Percentiles rank a stretch among this genome's conserved stretches.
These are phyloP conservation scores for Centroberyx gerrardi DNA, from an alignment of 2,797 vertebrate species.

Conservation along the genomic window DNA sequence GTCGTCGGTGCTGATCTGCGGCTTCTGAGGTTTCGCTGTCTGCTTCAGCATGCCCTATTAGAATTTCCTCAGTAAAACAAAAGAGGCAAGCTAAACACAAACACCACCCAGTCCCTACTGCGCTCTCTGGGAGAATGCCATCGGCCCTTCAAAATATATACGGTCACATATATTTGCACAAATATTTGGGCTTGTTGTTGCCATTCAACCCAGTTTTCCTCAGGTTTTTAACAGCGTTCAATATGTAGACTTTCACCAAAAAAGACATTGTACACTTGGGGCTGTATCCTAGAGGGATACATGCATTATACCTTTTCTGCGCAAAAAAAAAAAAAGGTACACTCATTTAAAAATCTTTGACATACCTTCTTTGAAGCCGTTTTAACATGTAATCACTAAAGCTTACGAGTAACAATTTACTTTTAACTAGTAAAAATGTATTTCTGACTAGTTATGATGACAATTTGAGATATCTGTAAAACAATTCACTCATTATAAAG, in stretches of 20 bases:
- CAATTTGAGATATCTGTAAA: too few relatives aligned
- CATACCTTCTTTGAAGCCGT: conserved; percentile 1
- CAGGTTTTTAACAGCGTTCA: background rate
- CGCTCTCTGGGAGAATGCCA: conserved; percentile 20
- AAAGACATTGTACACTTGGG: background rate
- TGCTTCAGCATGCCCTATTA: conserved; percentile 57
- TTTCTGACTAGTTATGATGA: too few relatives aligned
- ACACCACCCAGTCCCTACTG: conserved; percentile 24
- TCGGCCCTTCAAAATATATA: conserved; percentile 42
- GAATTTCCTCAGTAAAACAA: conserved; percentile 65
- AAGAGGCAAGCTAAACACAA: conserved; percentile 37
- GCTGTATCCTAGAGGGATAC: background rate
- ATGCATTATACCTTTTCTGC: background rate
- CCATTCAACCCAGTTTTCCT: background rate
- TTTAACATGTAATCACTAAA: too few relatives aligned
- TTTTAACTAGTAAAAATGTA: too few relatives aligned
- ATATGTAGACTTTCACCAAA: background rate
- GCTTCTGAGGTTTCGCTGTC: conserved; percentile 50
- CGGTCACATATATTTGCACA: conserved; percentile 18
- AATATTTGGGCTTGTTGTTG: conserved; percentile 10
- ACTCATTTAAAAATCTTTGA: conserved; percentile 21
- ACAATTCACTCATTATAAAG: too few relatives aligned
- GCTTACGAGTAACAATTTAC: too few relatives aligned
- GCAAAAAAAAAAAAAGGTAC: too few relatives aligned
- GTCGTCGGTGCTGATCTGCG: conserved; percentile 50